Evolutionary conservation across 2,888 invertebrate species (phyloP).

Genomic region (Eupeodes luniger): DNA sequence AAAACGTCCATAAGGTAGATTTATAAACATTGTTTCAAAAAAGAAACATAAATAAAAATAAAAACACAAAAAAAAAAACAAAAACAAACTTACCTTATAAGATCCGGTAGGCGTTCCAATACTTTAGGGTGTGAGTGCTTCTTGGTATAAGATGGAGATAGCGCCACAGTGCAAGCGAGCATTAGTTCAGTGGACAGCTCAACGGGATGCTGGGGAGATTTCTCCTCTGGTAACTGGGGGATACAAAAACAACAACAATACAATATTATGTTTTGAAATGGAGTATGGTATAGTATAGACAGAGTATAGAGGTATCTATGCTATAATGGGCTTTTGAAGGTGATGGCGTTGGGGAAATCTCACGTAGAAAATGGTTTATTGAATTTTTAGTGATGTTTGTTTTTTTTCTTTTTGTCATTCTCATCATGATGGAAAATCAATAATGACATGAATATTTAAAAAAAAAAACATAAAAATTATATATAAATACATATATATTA

Average conservation of each 20-base stretch:
- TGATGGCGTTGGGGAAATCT: constrained; percentile 61
- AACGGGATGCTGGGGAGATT: constrained; percentile 84
- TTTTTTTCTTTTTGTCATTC: constrained; percentile 2
- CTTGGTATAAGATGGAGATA: constrained; percentile 83
- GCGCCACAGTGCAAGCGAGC: constrained; percentile 84
- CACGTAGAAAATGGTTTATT: constrained; percentile 74
- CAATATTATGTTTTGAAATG: constrained; percentile 53
- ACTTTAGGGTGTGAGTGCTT: constrained; percentile 84
- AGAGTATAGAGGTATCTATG: too few species aligned
- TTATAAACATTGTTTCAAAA: constrained; percentile 42
- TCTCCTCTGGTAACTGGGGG: constrained; percentile 84
- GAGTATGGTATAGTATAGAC: constrained; percentile 16
- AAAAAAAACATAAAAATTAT: constrained; percentile 9
- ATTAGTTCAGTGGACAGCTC: constrained; percentile 84
- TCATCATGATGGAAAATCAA: constrained; percentile 64
- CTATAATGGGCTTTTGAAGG: constrained; percentile 36
- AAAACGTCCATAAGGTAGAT: constrained; percentile 50
- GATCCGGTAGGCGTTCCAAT: constrained; percentile 84
- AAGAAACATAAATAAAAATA: constrained; percentile 73
- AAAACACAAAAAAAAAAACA: constrained; percentile 38
- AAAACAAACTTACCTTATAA: constrained; percentile 83
- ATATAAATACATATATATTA: too few species aligned
- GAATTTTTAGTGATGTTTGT: constrained; percentile 62
- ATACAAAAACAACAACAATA: constrained; percentile 51
- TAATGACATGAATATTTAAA: constrained; percentile 69